These are phyloP conservation scores for Eurystomus gularis DNA, from an alignment of 2,113 vertebrate species.

Conservation along the genomic window DNA sequence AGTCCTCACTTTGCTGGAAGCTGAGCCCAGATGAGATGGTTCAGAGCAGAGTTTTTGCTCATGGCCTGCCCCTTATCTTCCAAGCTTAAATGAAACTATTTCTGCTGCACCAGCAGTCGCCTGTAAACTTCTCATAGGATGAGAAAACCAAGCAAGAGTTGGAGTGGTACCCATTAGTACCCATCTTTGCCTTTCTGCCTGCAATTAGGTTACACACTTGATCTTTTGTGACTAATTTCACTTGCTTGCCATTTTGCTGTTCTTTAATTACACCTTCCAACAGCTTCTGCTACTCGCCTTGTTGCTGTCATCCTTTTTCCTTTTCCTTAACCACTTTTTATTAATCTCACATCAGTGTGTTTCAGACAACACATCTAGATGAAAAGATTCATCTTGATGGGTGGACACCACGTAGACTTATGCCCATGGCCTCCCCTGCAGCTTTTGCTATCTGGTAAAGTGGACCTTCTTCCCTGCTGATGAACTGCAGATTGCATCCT, in stretches of 20 bases:
- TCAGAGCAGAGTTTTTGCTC: background rate
- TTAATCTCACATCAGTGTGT: background rate
- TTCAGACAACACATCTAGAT: background rate
- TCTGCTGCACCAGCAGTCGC: background rate
- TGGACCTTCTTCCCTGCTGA: background rate
- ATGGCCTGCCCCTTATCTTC: background rate
- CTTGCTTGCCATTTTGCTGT: background rate
- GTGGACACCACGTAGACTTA: fast-evolving
- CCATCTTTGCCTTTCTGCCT: background rate
- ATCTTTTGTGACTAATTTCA: background rate
- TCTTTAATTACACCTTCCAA: background rate
- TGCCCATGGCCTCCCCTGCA: background rate
- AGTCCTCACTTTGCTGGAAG: background rate
- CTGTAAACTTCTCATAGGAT: background rate
- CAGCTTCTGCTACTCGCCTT: background rate
- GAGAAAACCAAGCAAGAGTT: background rate
- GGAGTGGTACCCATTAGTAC: background rate
- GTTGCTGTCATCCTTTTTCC: background rate
- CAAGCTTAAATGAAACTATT: background rate
- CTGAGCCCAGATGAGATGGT: background rate
- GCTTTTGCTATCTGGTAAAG: background rate
- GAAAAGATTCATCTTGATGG: background rate
- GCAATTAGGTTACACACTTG: background rate
- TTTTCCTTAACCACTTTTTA: background rate
- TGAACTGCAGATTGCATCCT: background rate